Conservation (phyloP, 2,113 vertebrate genomes). For the Scatophagus argus region DNA sequence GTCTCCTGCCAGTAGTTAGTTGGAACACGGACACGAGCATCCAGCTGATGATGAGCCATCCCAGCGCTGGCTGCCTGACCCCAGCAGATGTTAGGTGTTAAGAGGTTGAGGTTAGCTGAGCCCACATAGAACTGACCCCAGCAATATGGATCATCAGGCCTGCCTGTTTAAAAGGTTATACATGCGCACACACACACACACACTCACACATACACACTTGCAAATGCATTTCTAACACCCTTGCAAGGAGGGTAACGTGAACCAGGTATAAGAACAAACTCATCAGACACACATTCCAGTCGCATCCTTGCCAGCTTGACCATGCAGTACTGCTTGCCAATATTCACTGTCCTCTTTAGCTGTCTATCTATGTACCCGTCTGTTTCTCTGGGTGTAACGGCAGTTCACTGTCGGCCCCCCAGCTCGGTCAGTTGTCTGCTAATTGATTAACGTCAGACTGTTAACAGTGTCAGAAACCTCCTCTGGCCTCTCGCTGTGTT, state of each 20-base stretch:
- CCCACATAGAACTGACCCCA: slow-evolving; percentile 48
- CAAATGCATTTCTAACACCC: slow-evolving; percentile 4
- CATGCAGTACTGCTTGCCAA: slow-evolving; percentile 29
- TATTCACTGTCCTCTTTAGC: slow-evolving; percentile 19
- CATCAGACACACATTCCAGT: background rate
- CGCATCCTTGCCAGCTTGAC: background rate
- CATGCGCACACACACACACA: background rate
- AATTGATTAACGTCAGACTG: slow-evolving; percentile 75
- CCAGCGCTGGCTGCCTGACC: slow-evolving; percentile 43
- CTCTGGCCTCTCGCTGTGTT: slow-evolving; percentile 42
- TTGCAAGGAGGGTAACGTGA: background rate
- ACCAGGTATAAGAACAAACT: background rate
- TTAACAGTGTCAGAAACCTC: slow-evolving; percentile 64
- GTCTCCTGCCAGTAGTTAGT: slow-evolving; percentile 58
- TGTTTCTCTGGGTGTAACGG: slow-evolving; percentile 44
- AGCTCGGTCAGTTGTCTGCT: slow-evolving; percentile 64
- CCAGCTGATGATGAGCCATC: slow-evolving; percentile 57
- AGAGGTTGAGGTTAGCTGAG: slow-evolving; percentile 55
- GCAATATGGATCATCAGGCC: slow-evolving; percentile 46
- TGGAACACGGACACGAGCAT: slow-evolving; percentile 50
- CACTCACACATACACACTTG: background rate
- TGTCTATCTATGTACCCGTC: slow-evolving; percentile 46
- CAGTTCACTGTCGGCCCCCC: slow-evolving; percentile 50
- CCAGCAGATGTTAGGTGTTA: slow-evolving; percentile 64
- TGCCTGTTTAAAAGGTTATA: slow-evolving; percentile 52